Percentiles rank a stretch among this genome's conserved stretches.
Conservation (phyloP, 92 coral and sea anemone genomes). For the Zoanthus sansibaricus region DNA sequence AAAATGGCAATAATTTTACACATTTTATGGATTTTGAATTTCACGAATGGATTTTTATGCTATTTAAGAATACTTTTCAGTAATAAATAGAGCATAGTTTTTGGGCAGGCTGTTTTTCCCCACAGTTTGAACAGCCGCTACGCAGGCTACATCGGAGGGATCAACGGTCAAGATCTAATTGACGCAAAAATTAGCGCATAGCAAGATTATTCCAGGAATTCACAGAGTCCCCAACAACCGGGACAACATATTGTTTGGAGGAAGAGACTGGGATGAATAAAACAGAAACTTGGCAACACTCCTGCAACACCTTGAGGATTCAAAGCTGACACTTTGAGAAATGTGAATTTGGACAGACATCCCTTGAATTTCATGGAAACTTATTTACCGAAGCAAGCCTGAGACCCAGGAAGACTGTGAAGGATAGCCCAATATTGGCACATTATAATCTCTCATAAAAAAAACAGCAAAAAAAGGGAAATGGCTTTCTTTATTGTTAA, state of each 20-base stretch:
- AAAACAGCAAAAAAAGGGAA: neutral
- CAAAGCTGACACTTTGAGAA: slow-evolving; percentile 62
- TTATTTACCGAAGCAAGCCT: slow-evolving; percentile 64
- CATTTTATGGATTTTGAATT: too few relatives aligned
- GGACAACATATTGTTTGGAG: slow-evolving; percentile 67
- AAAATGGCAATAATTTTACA: too few relatives aligned
- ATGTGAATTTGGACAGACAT: slow-evolving; percentile 60
- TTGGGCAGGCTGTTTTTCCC: too few relatives aligned
- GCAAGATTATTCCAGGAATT: slow-evolving; percentile 57
- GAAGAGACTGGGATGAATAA: slow-evolving; percentile 57
- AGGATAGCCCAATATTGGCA: neutral
- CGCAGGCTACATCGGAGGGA: too few relatives aligned
- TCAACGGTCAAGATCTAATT: slow-evolving; percentile 56
- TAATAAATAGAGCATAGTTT: too few relatives aligned
- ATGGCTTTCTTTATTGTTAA: neutral
- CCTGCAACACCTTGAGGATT: slow-evolving; percentile 53
- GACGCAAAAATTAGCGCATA: slow-evolving; percentile 42
- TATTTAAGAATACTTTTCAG: too few relatives aligned
- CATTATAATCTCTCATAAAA: neutral
- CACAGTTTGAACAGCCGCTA: too few relatives aligned
- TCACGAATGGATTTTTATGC: too few relatives aligned
- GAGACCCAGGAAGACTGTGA: slow-evolving; percentile 35
- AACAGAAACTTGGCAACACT: slow-evolving; percentile 40
- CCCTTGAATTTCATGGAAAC: slow-evolving; percentile 70
- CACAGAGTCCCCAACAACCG: slow-evolving; percentile 66